These are phyloP conservation scores for Dromius quadrimaculatus DNA, from an alignment of 2,888 invertebrate genomes.

Conservation along the genomic window DNA sequence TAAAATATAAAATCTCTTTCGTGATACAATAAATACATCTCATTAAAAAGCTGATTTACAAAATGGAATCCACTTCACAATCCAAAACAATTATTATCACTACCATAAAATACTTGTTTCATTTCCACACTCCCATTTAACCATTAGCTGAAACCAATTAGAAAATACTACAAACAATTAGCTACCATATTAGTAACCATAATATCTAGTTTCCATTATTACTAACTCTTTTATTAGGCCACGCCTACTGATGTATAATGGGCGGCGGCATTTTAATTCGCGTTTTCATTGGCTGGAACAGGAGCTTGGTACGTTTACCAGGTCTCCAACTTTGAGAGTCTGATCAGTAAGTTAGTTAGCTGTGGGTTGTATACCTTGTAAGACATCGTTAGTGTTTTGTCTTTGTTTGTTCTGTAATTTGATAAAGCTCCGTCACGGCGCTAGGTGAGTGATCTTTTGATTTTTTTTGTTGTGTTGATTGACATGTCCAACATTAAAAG, in stretches of 20 bases:
- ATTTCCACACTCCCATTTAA: conserved; percentile 2
- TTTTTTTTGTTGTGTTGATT: conserved; percentile 15
- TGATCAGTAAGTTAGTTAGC: conserved; percentile 24
- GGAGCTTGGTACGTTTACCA: conserved; percentile 58
- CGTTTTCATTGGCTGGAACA: conserved; percentile 60
- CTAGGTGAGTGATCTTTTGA: conserved; percentile 64
- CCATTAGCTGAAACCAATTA: conserved; percentile 49
- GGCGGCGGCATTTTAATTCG: conserved; percentile 54
- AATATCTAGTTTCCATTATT: conserved; percentile 66
- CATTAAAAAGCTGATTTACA: conserved; percentile 10
- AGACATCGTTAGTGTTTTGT: conserved; percentile 54
- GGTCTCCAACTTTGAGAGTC: neutral
- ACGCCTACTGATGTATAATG: conserved; percentile 61
- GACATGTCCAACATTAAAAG: neutral
- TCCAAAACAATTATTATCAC: conserved; percentile 5
- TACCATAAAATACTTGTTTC: neutral
- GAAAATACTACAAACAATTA: conserved; percentile 64
- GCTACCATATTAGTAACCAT: conserved; percentile 66
- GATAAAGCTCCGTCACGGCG: conserved; percentile 57
- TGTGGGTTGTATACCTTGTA: conserved; percentile 42
- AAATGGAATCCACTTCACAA: neutral
- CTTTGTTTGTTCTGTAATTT: conserved; percentile 58
- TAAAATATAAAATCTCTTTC: neutral
- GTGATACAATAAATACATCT: neutral
- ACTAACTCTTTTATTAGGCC: conserved; percentile 58